Base-by-base conservation (phyloP, 2,888 invertebrate genomes). In the Nephrocerus scutellatus region DNA sequence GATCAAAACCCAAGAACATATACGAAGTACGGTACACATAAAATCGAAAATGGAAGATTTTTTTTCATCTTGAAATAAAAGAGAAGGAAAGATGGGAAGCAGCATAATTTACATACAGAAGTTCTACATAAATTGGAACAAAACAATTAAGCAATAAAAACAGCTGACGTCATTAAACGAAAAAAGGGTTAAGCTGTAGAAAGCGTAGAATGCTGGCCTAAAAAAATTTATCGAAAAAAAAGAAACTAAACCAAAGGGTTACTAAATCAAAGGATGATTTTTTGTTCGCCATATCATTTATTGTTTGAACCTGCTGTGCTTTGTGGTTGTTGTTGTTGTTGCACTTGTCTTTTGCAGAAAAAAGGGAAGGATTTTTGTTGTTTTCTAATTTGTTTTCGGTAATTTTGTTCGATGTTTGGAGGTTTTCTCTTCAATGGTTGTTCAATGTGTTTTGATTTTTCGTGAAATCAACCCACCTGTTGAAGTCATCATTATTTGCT, bases 301-400 rank as follows among this genome's bases (percentile, higher is more conserved):
- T 58, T 58, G 56, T 56, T 48, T 52, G 56, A 58, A 58, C 59
- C 56, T 53, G 53, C 38, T 41, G 44, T 39, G 47, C 46, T 44
- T 44, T 30, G 15, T 30, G 25, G 30, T 30, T 26, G 32, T 23
- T 37, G 19, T 18, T 33, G 33, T 24, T 16, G 30, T 54, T 48
- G 39, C 36, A 39, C n/a, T 19, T n/a, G 18, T 30, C 16, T 14
- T 18, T 12, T 14, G 12, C 15, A 30, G n/a, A n/a, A n/a, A n/a
- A n/a, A n/a, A n/a, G n/a, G n/a, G n/a, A n/a, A n/a, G n/a, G n/a
- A 33, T 52, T 19, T 45, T 49, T 9, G 14, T 29, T 43, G 46
- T 48, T 31, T 46, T 54, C 54, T 44, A 41, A 43, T 41, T 47
- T 46, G 37, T 25, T 42, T 43, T 21, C 23, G 16, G 23, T 14